Conservation (phyloP, 2,797 vertebrate genomes). For the Eulemur rubriventer region DNA sequence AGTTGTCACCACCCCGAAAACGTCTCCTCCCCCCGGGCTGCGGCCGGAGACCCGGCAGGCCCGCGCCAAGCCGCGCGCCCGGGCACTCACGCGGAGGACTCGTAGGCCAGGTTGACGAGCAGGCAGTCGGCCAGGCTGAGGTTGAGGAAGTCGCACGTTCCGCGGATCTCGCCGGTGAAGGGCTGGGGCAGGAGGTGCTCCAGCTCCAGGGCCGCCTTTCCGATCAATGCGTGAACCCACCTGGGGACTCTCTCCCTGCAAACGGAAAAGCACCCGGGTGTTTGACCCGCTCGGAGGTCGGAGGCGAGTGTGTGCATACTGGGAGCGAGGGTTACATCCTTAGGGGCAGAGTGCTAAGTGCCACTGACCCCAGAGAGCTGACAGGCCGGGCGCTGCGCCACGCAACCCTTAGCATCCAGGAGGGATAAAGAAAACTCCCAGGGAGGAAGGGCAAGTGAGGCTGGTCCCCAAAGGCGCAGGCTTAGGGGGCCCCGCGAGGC, state of each 20-base stretch:
- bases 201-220: slow-evolving; percentile 82
- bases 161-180: slow-evolving; percentile 91
- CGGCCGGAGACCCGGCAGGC: background rate
- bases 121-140: slow-evolving; percentile 88
- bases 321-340: background rate
- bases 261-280: background rate
- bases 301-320: background rate
- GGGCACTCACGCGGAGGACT: slow-evolving; percentile 91
- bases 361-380: background rate
- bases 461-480: background rate
- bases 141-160: slow-evolving; percentile 85
- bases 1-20: background rate
- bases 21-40: background rate
- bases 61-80: no score
- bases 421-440: background rate
- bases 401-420: background rate
- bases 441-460: rapidly evolving
- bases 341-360: background rate
- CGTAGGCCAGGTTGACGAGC: slow-evolving; percentile 94
- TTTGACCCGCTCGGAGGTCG: background rate
- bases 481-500: background rate
- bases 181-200: slow-evolving; percentile 89
- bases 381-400: background rate
- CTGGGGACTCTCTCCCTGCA: slow-evolving; percentile 88
- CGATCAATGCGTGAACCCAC: slow-evolving; percentile 90